phyloP scores from a whole-genome alignment of 2,113 vertebrate species.

The zebrafish (Danio rerio) region DNA sequence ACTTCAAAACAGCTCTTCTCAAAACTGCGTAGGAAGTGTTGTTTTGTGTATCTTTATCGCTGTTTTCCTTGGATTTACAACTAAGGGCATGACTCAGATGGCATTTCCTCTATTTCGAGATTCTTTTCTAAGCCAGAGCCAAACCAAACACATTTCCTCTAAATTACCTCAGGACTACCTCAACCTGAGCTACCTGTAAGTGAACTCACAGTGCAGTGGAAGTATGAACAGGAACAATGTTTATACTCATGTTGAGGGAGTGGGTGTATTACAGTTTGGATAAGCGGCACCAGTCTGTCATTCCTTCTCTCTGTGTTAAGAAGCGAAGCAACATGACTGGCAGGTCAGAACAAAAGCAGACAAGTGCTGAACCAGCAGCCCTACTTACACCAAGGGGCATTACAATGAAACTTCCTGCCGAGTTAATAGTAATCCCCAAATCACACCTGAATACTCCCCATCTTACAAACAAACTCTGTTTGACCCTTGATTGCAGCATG shows the following conservation, averaged over 20 bases:
- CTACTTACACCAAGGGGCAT: neutral
- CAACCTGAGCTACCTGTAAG: neutral
- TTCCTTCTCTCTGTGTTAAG: neutral
- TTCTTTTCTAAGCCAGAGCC: slow-evolving; percentile 10
- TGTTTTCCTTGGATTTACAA: neutral
- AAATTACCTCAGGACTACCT: slow-evolving; percentile 21
- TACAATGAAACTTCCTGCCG: neutral
- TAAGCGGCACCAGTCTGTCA: neutral
- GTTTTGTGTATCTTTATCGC: neutral
- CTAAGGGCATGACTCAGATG: neutral
- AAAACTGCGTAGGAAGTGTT: neutral
- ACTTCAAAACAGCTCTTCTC: neutral
- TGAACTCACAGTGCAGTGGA: neutral
- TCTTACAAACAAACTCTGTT: neutral
- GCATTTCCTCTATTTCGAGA: neutral
- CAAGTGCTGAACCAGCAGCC: neutral
- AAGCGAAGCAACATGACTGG: neutral
- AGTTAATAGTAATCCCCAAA: neutral
- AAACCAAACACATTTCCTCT: slow-evolving; percentile 35
- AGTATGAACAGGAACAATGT: neutral
- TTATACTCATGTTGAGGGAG: neutral
- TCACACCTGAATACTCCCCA: neutral
- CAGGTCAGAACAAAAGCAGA: neutral
- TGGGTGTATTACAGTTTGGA: neutral
- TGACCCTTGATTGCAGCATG: neutral